Evolutionary conservation across 2,113 vertebrate species (phyloP), one percentile per base, ranked within the genome.

Genomic region (Patagioenas fasciata): DNA sequence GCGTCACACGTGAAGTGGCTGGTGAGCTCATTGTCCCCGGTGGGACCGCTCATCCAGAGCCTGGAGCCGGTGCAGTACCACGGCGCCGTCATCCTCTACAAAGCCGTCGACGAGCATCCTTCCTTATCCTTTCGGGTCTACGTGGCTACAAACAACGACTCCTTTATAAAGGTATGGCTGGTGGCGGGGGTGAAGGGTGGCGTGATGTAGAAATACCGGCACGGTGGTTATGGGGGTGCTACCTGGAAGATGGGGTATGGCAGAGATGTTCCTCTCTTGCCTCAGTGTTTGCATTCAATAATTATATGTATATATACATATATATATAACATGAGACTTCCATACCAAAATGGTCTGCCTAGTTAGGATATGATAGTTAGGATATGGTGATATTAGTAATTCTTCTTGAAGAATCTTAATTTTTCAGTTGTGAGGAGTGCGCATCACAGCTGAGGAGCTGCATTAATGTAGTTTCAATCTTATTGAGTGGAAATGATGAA

Each of bases 1-100:
- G 85, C 98, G 0, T 98, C 98, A 5, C 99, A 99, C 3, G 98
- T 99, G 16, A 98, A 97, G 78, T 99, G 99, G 99, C 79, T 96
- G 3, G 98, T 99, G 93, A 98, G 98, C n/a, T 99, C 98, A 1
- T 87, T 99, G 32, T 99, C 99, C 0, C 99, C 99, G 0, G 98
- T 99, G 87, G 99, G 99, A 2, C 98, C 99, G 2, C 97, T 99
- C 58, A 96, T 98, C 88, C 97, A 98, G 91, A 98, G 96, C 4
- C 97, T 73, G 19, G 89, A 97, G 42, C 85, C 97, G 0, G 91
- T 98, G 7, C 96, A 97, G 82, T 98, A 98, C 82, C 98, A 99
- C 0, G 98, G 98, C 0, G 98, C 98, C 0, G 98, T 99, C 65
- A 97, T 99, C 93, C 95, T 99, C 89, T 99, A 99, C 97, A 98